These are phyloP conservation scores for Gallinago solitaria DNA, from an alignment of 2,797 vertebrate species.

Conservation along the genomic window DNA sequence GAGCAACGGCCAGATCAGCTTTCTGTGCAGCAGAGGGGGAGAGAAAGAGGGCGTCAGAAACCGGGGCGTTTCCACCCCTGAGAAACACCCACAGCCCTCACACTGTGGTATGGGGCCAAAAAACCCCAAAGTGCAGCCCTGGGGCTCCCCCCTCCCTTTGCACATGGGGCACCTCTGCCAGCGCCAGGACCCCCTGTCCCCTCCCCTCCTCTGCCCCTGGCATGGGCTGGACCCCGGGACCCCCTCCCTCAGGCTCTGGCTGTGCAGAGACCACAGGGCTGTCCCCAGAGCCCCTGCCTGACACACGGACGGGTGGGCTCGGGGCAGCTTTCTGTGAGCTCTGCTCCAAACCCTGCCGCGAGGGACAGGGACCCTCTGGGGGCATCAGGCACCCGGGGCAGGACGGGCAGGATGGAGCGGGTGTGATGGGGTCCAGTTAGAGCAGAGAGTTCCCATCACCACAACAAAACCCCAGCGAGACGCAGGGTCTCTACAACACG, in stretches of 20 bases:
- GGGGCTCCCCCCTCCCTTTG: not conserved
- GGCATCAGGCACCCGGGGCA: not conserved
- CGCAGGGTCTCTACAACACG: not conserved
- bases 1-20: slow-evolving; percentile 95
- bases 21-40: slow-evolving; percentile 79
- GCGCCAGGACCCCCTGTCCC: not conserved
- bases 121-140: not conserved
- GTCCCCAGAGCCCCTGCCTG: accelerated
- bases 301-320: accelerated
- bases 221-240: accelerated
- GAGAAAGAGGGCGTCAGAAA: not conserved
- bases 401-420: not conserved
- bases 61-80: not conserved
- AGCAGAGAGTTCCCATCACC: not conserved
- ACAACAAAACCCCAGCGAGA: not conserved
- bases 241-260: not conserved
- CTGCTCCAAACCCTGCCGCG: not conserved
- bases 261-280: accelerated
- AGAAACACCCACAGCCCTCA: not conserved
- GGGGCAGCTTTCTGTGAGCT: not conserved
- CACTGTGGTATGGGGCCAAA: not conserved
- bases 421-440: accelerated
- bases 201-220: not conserved
- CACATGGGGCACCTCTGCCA: accelerated
- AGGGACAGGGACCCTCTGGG: not conserved